Base-by-base conservation (phyloP, 2,113 vertebrate genomes). In the Thamnophis sirtalis region DNA sequence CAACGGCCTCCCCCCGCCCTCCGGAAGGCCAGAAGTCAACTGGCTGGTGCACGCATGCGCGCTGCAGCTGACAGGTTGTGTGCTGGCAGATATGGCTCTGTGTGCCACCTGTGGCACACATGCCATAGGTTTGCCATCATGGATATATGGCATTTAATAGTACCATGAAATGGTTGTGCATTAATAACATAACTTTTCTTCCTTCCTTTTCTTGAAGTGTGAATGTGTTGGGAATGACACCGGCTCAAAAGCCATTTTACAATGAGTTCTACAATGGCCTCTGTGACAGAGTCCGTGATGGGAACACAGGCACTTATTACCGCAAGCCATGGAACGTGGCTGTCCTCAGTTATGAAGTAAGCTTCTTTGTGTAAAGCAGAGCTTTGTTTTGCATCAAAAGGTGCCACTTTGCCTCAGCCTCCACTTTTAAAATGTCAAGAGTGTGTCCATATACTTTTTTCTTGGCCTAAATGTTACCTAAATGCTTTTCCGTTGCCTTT, bases 251-350 rank as follows among this genome's bases (percentile, higher is more conserved):
- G 24, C 97, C 98, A 5, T 99, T 99, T 95, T 96, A 98, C 97
- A 99, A 99, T 26, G 98, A 98, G 15, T 98, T 96, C 94, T 99
- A 98, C 96, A 98, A 99, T 0, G 98, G 99, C 19, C 54, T 93
- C 1, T 99, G 99, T 92, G 94, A 97, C 0, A 95, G 96, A 2
- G 96, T 98, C 48, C 96, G 94, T 13, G 98, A 99, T 58, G 98
- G 98, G 50, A 97, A 97, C 90, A 98, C 97, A 0, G 54, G 87
- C 80, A 94, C 9, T 0, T 92, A 96, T 17, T 97, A 98, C 94
- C 97, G 98, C 84, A 95, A 97, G 88, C 98, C 99, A 0, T 99
- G 98, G 98, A 99, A 99, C 0, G 90, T 99, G 17, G 98, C 96
- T 4, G 93, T 93, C 17, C 96, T 99, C 56, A 84, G 2, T 43